These are phyloP conservation scores for Chrysoperla carnea DNA, from an alignment of 1,140 invertebrate genomes.

Conservation along the genomic window DNA sequence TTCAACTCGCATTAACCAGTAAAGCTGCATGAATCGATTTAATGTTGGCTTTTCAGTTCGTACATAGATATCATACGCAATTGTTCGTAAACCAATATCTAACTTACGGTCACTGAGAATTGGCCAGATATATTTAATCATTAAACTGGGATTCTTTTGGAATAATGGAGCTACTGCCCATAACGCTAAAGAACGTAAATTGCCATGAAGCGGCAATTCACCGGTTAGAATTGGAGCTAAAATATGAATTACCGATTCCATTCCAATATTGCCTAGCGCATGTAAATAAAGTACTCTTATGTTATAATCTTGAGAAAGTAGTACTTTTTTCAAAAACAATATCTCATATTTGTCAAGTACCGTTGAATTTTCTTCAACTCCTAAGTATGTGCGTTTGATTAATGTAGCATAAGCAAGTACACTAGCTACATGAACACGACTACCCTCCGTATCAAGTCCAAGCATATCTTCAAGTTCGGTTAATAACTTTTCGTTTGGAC, in stretches of 20 bases:
- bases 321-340: constrained; percentile 5
- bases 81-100: constrained; percentile 16
- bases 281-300: constrained; percentile 9
- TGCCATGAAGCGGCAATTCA: constrained; percentile 6
- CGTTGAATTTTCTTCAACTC: constrained; percentile 1
- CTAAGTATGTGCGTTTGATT: constrained; percentile 17
- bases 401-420: constrained; percentile 22
- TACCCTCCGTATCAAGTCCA: constrained; percentile 7
- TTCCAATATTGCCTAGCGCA: constrained; percentile 13
- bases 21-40: constrained; percentile 19
- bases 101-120: constrained; percentile 18
- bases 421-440: constrained; percentile 15
- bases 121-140: constrained; percentile 23
- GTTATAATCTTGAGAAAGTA: constrained; percentile 7
- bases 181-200: constrained; percentile 19
- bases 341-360: constrained; percentile 6
- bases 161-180: constrained; percentile 13
- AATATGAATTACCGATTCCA: constrained; percentile 8
- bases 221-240: constrained; percentile 10
- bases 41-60: constrained; percentile 19
- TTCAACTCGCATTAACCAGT: constrained; percentile 23
- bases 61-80: constrained; percentile 18
- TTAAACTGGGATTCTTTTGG: constrained; percentile 9
- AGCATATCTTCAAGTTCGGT: constrained; percentile 19
- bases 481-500: constrained; percentile 18